A percentile compares a stretch with the other conserved stretches of the same genome.
Conservation (phyloP, 2,113 vertebrate genomes). For the Papio anubis region DNA sequence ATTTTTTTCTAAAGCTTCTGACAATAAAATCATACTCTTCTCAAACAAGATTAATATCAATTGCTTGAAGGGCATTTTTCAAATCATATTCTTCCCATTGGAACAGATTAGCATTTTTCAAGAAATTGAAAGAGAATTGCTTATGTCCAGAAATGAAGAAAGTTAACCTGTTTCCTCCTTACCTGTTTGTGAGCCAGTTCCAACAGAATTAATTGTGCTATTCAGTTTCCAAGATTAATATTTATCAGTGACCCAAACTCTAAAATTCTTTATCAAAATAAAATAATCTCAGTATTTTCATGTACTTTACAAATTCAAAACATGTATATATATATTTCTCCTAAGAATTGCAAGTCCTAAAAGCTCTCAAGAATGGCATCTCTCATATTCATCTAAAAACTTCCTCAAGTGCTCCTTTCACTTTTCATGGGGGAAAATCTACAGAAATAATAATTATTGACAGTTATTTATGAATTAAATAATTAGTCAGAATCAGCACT, state of each 20-base stretch:
- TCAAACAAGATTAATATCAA: slow-evolving; percentile 28
- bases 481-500: not conserved
- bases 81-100: not conserved
- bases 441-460: slow-evolving; percentile 19
- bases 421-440: not conserved
- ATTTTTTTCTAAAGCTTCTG: slow-evolving; percentile 11
- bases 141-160: slow-evolving; percentile 42
- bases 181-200: slow-evolving; percentile 35
- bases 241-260: slow-evolving; percentile 73
- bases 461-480: slow-evolving; percentile 44
- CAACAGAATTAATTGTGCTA: slow-evolving; percentile 75
- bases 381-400: slow-evolving; percentile 73
- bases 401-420: slow-evolving; percentile 57
- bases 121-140: slow-evolving; percentile 35
- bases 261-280: slow-evolving; percentile 79
- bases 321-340: slow-evolving; percentile 52
- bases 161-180: slow-evolving; percentile 64
- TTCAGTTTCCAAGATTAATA: slow-evolving; percentile 78
- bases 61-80: slow-evolving; percentile 40
- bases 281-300: slow-evolving; percentile 77
- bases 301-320: slow-evolving; percentile 72
- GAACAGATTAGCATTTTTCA: not conserved
- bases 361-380: slow-evolving; percentile 63
- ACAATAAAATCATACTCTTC: slow-evolving; percentile 26
- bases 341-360: slow-evolving; percentile 71